phyloP scores from a whole-genome alignment of 2,113 vertebrate species.

The Xenus cinereus region DNA sequence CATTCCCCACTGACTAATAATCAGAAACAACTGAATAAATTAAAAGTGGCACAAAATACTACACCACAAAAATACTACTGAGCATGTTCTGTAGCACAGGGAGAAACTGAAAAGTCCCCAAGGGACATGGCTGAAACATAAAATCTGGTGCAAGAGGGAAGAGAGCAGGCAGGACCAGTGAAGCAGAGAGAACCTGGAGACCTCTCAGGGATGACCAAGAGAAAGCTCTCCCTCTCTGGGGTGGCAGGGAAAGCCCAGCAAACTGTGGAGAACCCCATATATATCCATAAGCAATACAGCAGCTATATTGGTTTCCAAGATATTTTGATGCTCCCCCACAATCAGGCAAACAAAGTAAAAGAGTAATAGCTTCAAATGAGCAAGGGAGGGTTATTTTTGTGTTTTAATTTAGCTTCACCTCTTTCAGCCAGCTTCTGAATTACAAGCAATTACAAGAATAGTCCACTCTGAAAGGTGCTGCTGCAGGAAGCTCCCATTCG shows the following conservation, averaged over 20 bases:
- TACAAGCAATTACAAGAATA: neutral
- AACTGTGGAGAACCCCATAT: neutral
- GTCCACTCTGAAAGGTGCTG: neutral
- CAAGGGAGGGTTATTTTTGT: neutral
- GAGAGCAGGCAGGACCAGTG: neutral
- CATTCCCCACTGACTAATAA: neutral
- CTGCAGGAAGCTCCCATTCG: neutral
- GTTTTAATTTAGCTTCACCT: neutral
- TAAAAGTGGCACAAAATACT: neutral
- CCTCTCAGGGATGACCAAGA: neutral
- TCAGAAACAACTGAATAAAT: neutral
- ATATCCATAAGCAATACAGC: neutral
- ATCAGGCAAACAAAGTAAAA: neutral
- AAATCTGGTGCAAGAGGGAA: neutral
- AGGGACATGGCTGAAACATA: neutral
- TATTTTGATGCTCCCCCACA: neutral
- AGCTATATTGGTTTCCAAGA: neutral
- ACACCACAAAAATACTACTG: neutral
- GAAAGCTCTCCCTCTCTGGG: rapidly evolving
- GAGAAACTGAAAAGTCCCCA: neutral
- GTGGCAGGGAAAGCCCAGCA: neutral
- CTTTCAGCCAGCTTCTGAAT: neutral
- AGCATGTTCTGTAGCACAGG: neutral
- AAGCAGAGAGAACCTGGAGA: neutral
- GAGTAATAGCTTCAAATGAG: neutral